Evolutionary conservation across 1,140 invertebrate genomes (phyloP).

Genomic region (Aradophagus sp.): DNA sequence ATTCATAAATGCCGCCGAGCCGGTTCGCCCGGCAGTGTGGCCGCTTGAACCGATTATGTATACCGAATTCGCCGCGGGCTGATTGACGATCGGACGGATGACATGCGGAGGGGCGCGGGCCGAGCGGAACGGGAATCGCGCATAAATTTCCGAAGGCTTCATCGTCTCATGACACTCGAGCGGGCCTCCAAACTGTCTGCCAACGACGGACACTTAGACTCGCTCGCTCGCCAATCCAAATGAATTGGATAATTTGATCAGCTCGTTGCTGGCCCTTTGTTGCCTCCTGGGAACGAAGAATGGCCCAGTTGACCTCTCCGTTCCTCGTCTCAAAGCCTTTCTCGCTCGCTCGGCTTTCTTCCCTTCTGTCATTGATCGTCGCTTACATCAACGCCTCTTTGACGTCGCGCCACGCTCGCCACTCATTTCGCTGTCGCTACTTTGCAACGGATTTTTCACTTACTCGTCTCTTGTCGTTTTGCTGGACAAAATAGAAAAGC

Average conservation of each 20-base stretch:
- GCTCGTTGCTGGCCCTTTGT: slow-evolving; percentile 75
- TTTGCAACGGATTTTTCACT: too few species aligned
- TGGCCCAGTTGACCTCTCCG: slow-evolving; percentile 70
- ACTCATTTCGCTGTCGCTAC: too few species aligned
- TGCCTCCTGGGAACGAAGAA: slow-evolving; percentile 75
- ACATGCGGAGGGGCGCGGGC: slow-evolving; percentile 9
- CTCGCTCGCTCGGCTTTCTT: slow-evolving; percentile 1
- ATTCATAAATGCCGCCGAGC: slow-evolving; percentile 40
- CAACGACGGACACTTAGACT: slow-evolving; percentile 65
- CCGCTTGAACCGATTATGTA: slow-evolving; percentile 45
- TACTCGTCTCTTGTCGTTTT: too few species aligned
- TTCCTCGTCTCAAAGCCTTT: too few species aligned
- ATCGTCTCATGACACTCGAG: slow-evolving; percentile 57
- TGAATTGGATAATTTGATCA: slow-evolving; percentile 76
- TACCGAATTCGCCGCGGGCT: slow-evolving; percentile 54
- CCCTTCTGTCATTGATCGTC: slow-evolving; percentile 21
- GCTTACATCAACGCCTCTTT: too few species aligned
- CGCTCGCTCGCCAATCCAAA: slow-evolving; percentile 73
- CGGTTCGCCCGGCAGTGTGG: slow-evolving; percentile 37
- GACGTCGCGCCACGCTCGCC: too few species aligned
- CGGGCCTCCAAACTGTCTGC: slow-evolving; percentile 28
- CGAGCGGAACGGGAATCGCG: slow-evolving; percentile 51
- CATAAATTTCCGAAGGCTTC: slow-evolving; percentile 67
- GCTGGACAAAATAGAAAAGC: too few species aligned
- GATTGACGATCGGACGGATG: slow-evolving; percentile 52